phyloP scores from a whole-genome alignment of 2,113 vertebrate genomes.

The Tricholaema leucomelas region DNA sequence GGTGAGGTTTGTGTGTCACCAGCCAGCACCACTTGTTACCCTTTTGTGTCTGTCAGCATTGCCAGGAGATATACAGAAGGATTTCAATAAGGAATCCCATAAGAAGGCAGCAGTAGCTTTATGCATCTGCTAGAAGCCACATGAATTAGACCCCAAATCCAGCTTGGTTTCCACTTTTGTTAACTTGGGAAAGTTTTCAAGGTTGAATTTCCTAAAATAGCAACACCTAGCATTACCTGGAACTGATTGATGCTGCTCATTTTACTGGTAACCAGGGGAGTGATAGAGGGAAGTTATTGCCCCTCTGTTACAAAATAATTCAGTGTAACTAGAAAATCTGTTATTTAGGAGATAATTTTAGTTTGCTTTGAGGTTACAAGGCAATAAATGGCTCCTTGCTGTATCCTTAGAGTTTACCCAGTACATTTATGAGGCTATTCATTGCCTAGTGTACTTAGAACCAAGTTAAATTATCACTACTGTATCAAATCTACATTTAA shows the following conservation, averaged over 20 bases:
- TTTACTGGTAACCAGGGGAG: slow-evolving; percentile 70
- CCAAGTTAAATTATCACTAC: slow-evolving; percentile 55
- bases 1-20: not conserved
- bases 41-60: not conserved
- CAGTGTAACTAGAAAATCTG: slow-evolving; percentile 67
- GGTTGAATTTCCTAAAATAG: slow-evolving; percentile 38
- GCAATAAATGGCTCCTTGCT: slow-evolving; percentile 71
- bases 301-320: slow-evolving; percentile 61
- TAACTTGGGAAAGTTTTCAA: slow-evolving; percentile 37
- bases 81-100: not conserved
- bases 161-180: not conserved
- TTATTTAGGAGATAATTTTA: slow-evolving; percentile 78
- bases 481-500: slow-evolving; percentile 35
- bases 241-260: slow-evolving; percentile 49
- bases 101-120: not conserved
- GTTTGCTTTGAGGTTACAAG: slow-evolving; percentile 61
- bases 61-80: not conserved
- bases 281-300: slow-evolving; percentile 60
- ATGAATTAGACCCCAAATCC: not conserved
- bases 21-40: not conserved
- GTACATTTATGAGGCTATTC: slow-evolving; percentile 66
- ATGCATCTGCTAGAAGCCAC: not conserved
- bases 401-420: slow-evolving; percentile 54
- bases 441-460: slow-evolving; percentile 49
- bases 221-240: slow-evolving; percentile 6